phyloP scores from a whole-genome alignment of 2,888 invertebrate species.

The Scaptomyza parva region DNA sequence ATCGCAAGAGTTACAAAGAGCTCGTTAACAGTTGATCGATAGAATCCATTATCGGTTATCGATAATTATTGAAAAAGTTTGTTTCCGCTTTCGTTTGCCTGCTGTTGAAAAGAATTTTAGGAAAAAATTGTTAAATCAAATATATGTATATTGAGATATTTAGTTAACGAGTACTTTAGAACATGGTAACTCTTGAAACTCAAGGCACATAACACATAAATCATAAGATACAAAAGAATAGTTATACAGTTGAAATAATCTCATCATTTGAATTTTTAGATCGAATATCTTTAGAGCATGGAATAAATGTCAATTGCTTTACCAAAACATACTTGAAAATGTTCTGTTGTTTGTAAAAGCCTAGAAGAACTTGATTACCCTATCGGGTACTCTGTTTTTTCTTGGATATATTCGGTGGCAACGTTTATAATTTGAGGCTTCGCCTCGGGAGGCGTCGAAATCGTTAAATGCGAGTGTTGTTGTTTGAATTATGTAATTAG shows the following conservation, averaged over 20 bases:
- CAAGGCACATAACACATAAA: constrained; percentile 65
- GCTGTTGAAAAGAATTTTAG: constrained; percentile 40
- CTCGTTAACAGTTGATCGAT: constrained; percentile 25
- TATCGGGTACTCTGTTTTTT: constrained; percentile 33
- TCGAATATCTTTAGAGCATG: constrained; percentile 64
- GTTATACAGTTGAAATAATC: constrained; percentile 41
- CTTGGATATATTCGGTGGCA: constrained; percentile 83
- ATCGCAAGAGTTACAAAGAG: constrained; percentile 54
- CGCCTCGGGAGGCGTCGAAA: constrained; percentile 45
- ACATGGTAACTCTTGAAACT: constrained; percentile 60
- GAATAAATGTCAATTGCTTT: constrained; percentile 54
- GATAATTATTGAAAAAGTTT: constrained; percentile 14
- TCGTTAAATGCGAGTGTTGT: constrained; percentile 64
- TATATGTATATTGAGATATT: constrained; percentile 37
- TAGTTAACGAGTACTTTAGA: constrained; percentile 48
- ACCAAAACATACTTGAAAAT: constrained; percentile 68
- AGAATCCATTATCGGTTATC: constrained; percentile 15
- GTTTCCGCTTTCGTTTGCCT: constrained; percentile 61
- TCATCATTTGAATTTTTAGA: constrained; percentile 48
- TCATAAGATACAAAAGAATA: constrained; percentile 55
- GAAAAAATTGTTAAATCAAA: constrained; percentile 33
- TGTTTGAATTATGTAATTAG: constrained; percentile 40
- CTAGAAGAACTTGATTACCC: constrained; percentile 83
- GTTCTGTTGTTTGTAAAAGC: constrained; percentile 85
- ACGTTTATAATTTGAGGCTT: constrained; percentile 47